Percentiles rank a stretch among this genome's conserved stretches.
Evolutionary conservation across 2,888 invertebrate genomes (phyloP).

Genomic region (Melikaiella ostensackeni): DNA sequence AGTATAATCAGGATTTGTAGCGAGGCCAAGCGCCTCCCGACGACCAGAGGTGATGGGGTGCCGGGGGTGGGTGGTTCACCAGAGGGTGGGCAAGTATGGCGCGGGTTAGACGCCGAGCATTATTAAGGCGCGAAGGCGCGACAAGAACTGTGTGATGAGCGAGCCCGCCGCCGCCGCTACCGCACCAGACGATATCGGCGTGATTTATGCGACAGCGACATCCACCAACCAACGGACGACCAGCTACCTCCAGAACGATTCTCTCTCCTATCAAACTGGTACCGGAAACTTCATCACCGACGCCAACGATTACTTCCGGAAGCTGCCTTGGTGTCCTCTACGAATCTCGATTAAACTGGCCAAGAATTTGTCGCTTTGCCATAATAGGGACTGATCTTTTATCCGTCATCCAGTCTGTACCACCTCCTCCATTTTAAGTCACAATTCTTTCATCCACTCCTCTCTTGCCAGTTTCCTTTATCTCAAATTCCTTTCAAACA

Average conservation of each 20-base stretch:
- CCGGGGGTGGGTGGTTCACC: slow-evolving; percentile 53
- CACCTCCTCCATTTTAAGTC: too few relatives aligned
- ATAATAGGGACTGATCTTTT: neutral
- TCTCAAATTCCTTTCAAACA: too few relatives aligned
- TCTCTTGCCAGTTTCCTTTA: too few relatives aligned
- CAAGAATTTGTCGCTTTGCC: neutral
- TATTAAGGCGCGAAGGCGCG: slow-evolving; percentile 75
- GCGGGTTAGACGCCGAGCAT: slow-evolving; percentile 71
- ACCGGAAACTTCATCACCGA: slow-evolving; percentile 9
- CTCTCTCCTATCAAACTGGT: slow-evolving; percentile 15
- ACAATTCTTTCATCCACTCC: too few relatives aligned
- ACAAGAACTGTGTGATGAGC: slow-evolving; percentile 77
- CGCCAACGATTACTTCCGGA: neutral
- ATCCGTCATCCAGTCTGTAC: neutral
- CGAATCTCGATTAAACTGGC: neutral
- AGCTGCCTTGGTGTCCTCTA: neutral
- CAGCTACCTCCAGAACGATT: slow-evolving; percentile 27
- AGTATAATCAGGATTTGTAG: slow-evolving; percentile 79
- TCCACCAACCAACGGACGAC: slow-evolving; percentile 61
- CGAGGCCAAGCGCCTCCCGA: slow-evolving; percentile 63
- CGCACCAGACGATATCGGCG: slow-evolving; percentile 74
- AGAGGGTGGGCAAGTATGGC: slow-evolving; percentile 56
- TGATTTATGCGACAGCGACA: slow-evolving; percentile 77
- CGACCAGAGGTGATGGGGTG: slow-evolving; percentile 51
- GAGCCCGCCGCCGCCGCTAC: slow-evolving; percentile 71